Evolutionary conservation across 1,140 invertebrate species (phyloP).

Genomic region (Glomeris maerens): DNA sequence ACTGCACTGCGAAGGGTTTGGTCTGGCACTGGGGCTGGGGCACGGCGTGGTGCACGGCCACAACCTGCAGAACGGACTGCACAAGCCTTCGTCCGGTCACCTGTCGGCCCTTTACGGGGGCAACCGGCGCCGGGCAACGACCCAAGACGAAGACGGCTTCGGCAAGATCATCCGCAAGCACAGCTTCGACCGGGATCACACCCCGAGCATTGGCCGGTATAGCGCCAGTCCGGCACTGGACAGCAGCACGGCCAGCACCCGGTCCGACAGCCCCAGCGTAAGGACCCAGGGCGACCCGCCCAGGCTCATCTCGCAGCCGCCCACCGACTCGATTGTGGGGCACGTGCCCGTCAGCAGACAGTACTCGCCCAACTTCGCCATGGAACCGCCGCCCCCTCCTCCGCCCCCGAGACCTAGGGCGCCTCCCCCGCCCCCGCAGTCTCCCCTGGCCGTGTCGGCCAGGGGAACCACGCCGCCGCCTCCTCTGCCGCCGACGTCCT

Average conservation of each 20-base stretch:
- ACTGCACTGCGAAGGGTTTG: too few relatives aligned
- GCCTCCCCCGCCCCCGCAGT: too few relatives aligned
- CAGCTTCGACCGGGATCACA: conserved; percentile 63
- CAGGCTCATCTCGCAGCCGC: conserved; percentile 1
- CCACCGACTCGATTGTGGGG: conserved; percentile 6
- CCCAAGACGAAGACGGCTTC: neutral
- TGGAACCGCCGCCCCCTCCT: conserved; percentile 31
- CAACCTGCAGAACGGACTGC: neutral
- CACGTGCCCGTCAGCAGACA: conserved; percentile 32
- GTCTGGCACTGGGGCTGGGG: too few relatives aligned
- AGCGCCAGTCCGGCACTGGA: conserved; percentile 70
- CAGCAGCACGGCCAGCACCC: conserved; percentile 67
- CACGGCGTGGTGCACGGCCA: too few relatives aligned
- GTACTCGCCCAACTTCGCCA: conserved; percentile 44
- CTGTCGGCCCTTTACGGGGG: conserved; percentile 5
- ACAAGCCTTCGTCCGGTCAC: neutral
- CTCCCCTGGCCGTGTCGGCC: conserved; percentile 20
- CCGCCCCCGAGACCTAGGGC: conserved; percentile 25
- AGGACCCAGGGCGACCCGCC: conserved; percentile 14
- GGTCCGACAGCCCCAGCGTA: conserved; percentile 65
- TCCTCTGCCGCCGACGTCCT: conserved; percentile 18
- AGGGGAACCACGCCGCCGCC: conserved; percentile 19
- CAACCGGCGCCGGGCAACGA: too few relatives aligned
- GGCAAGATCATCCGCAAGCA: conserved; percentile 71
- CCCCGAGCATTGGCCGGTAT: conserved; percentile 34